Evolutionary conservation across 2,797 vertebrate species (phyloP), one percentile per base, ranked within the genome.

Genomic region (Rhynchotus rufescens): DNA sequence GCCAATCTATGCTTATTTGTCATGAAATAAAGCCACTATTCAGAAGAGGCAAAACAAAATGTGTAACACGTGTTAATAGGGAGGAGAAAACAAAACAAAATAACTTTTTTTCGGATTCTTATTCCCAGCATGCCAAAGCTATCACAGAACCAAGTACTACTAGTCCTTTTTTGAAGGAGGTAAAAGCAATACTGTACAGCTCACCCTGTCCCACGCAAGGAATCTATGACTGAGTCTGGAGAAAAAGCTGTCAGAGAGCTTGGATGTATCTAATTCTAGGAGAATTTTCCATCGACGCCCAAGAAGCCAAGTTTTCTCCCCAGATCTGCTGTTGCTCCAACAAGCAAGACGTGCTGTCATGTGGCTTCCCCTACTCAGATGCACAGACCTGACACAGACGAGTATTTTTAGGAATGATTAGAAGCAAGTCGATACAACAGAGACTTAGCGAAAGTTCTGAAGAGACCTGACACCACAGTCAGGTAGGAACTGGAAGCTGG

Each of bases 271-370:
- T 93, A 89, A 94, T 91, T 94, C 90, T 92, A 95, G 25, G 86
- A 93, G 86, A 95, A 84, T 96, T 94, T 95, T 95, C 77, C 86
- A 93, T 92, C 89, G 47, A 81, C 75, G 94, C 87, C 90, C 90
- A 81, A 89, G 80, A 83, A 95, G 91, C 82, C 88, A 95, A 92
- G 88, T 90, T 94, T 94, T 94, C 90, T 84, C 90, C 93, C 73
- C 88, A 93, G 92, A 96, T 88, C 88, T 95, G 88, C 95, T 96
- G 94, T 94, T 95, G 94, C 89, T 96, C 92, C 96, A 95, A 94
- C 93, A 96, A 94, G 92, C 86, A 87, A 95, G 72, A 86, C 75
- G 9, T 84, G 84, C 82, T 95, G 89, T 95, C 95, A 94, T 94
- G 93, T 32, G 93, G 92, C 90, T 95, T 94, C 93, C 91, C 93